These are phyloP conservation scores for Picathartes gymnocephalus DNA, from an alignment of 2,113 vertebrate genomes.

Conservation along the genomic window DNA sequence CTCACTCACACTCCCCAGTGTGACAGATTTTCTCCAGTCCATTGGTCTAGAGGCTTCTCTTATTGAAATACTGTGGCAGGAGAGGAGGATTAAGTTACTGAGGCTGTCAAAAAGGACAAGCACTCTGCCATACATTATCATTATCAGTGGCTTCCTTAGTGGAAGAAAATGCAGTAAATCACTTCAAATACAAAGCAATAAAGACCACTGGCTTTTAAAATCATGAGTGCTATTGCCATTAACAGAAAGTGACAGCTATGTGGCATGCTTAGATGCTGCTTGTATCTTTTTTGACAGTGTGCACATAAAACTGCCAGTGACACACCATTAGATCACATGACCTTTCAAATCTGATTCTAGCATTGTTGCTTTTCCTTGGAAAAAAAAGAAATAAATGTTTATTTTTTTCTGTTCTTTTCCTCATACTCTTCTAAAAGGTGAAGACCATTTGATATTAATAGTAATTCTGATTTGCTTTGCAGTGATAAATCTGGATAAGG, in stretches of 20 bases:
- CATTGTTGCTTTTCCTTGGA: constrained; percentile 41
- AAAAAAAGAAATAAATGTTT: background rate
- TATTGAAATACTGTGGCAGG: constrained; percentile 63
- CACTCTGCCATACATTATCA: constrained; percentile 79
- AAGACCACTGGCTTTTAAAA: constrained; percentile 71
- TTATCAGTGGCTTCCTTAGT: constrained; percentile 78
- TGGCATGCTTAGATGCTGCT: constrained; percentile 70
- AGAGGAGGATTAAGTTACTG: constrained; percentile 81
- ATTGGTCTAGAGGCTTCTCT: constrained; percentile 36
- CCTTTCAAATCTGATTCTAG: constrained; percentile 56
- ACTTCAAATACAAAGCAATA: constrained; percentile 74
- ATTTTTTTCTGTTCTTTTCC: background rate
- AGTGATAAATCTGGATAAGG: constrained; percentile 81
- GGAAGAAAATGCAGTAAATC: constrained; percentile 82
- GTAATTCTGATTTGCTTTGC: constrained; percentile 35
- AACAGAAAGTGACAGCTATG: constrained; percentile 78
- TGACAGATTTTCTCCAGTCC: constrained; percentile 54
- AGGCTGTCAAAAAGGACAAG: constrained; percentile 81
- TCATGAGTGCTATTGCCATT: constrained; percentile 81
- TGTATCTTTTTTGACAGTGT: constrained; percentile 76
- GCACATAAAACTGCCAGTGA: constrained; percentile 75
- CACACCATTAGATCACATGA: constrained; percentile 71
- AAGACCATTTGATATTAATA: constrained; percentile 32
- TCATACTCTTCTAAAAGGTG: background rate
- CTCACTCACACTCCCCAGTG: background rate